phyloP scores from a whole-genome alignment of 2,113 vertebrate genomes.

The Toxostoma redivivum region DNA sequence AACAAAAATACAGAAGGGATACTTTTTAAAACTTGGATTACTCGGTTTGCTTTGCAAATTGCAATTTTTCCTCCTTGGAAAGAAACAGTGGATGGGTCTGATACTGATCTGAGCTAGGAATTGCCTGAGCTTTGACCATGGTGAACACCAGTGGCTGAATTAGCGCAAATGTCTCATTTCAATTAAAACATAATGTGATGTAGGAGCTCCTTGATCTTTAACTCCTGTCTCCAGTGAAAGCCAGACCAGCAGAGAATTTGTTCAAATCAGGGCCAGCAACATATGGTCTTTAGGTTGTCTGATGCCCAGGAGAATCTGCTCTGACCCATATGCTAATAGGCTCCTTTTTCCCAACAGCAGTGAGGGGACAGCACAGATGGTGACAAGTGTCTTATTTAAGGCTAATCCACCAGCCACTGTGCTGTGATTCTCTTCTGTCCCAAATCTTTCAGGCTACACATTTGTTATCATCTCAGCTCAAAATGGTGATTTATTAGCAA shows the following conservation, averaged over 20 bases:
- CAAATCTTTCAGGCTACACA: background rate
- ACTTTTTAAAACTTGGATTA: background rate
- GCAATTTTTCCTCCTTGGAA: background rate
- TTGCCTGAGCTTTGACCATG: background rate
- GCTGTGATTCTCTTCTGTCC: background rate
- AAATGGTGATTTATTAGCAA: background rate
- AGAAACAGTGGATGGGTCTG: background rate
- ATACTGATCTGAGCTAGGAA: background rate
- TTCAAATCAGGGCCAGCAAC: background rate
- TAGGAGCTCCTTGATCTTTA: background rate
- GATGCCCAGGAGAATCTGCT: background rate
- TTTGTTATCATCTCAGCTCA: background rate
- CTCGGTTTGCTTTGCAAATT: background rate
- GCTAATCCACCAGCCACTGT: background rate
- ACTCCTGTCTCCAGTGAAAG: slow-evolving; percentile 18
- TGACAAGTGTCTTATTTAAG: background rate
- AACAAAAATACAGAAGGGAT: background rate
- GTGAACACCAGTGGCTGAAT: background rate
- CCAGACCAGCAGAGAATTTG: background rate
- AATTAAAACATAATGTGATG: background rate
- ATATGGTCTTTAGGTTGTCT: background rate
- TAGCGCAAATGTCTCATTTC: background rate
- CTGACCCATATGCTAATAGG: background rate
- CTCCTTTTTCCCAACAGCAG: background rate
- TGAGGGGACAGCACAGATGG: background rate